A percentile compares a stretch with the other conserved stretches of the same genome.
These are phyloP conservation scores for Nipponia nippon DNA, from an alignment of 2,113 vertebrate species.

Conservation along the genomic window DNA sequence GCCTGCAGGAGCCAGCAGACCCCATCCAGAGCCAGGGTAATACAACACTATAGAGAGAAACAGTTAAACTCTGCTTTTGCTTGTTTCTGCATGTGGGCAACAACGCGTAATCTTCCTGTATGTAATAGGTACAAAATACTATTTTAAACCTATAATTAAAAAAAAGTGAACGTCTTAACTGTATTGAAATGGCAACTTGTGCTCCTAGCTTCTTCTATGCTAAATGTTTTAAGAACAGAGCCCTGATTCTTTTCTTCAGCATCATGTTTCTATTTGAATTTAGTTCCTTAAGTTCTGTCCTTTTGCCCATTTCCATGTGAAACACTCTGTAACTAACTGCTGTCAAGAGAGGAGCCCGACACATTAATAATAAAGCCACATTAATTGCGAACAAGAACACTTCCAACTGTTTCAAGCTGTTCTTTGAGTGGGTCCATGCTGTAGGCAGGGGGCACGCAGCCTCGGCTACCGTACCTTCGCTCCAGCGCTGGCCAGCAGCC, in stretches of 20 bases:
- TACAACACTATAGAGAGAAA: constrained; percentile 49
- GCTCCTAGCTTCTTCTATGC: constrained; percentile 75
- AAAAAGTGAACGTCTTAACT: constrained; percentile 77
- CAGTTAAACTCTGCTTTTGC: constrained; percentile 78
- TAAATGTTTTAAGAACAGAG: constrained; percentile 77
- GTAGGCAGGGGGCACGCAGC: background rate
- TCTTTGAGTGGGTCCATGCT: background rate
- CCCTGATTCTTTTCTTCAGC: constrained; percentile 66
- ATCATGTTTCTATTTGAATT: constrained; percentile 73
- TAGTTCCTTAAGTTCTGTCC: constrained; percentile 60
- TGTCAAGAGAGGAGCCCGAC: constrained; percentile 82
- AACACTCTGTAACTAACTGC: constrained; percentile 84
- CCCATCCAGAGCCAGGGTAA: background rate
- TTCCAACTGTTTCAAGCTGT: background rate
- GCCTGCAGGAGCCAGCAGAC: constrained; percentile 18
- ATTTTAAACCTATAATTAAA: constrained; percentile 71
- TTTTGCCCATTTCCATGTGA: constrained; percentile 68
- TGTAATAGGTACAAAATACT: constrained; percentile 78
- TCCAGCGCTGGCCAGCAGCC: background rate
- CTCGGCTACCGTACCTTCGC: rapidly evolving
- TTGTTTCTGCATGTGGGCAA: constrained; percentile 87
- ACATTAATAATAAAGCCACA: constrained; percentile 85
- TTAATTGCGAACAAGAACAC: constrained; percentile 61
- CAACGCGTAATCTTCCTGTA: constrained; percentile 78
- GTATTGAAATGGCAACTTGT: constrained; percentile 75